phyloP scores from a whole-genome alignment of 2,888 invertebrate genomes.

The Uropetala carovei region DNA sequence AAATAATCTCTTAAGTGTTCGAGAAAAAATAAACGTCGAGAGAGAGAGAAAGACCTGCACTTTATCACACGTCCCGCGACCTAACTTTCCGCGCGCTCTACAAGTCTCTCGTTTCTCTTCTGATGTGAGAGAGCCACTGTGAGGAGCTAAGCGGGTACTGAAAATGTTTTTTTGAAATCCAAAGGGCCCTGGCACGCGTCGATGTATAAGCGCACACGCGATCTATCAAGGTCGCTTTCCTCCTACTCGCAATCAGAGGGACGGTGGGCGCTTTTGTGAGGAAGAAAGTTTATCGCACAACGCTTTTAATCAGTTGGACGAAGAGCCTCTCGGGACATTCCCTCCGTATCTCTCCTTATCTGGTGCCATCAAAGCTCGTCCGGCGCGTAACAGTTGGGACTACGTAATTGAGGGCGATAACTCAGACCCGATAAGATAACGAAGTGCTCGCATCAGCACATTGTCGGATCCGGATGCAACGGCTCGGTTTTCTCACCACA shows the following conservation, averaged over 20 bases:
- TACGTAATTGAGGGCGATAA: neutral
- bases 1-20: no score
- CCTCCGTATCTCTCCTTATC: neutral
- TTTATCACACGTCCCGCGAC: no score
- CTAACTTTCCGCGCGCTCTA: no score
- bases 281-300: neutral
- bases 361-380: neutral
- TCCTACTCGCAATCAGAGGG: constrained; percentile 1
- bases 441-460: neutral
- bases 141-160: neutral
- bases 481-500: neutral
- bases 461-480: neutral
- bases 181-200: neutral
- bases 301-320: neutral
- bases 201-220: neutral
- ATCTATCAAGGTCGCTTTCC: neutral
- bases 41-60: no score
- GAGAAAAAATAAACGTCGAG: no score
- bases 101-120: no score
- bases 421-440: neutral
- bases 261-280: neutral
- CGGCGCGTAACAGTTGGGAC: no score
- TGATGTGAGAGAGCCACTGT: neutral
- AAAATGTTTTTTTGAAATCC: neutral
- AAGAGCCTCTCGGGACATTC: neutral